These are phyloP conservation scores for Spinus olivaceus DNA, from an alignment of 2,797 vertebrate species.

Conservation along the genomic window DNA sequence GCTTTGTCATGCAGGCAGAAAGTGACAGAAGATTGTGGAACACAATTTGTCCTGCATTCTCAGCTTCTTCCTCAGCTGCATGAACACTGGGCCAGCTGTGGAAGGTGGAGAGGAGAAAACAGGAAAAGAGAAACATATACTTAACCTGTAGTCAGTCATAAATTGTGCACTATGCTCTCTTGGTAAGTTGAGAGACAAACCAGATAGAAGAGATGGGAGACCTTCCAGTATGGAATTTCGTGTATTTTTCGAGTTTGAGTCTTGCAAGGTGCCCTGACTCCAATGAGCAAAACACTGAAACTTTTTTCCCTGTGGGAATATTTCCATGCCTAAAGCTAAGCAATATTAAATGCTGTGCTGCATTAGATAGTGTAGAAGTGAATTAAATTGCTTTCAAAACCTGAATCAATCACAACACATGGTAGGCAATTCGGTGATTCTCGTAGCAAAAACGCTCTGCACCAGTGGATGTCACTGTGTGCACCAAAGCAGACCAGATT, in stretches of 20 bases:
- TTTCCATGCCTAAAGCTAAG: background rate
- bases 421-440: background rate
- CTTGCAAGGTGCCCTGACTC: background rate
- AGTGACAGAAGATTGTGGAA: background rate
- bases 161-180: background rate
- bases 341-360: background rate
- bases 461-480: conserved; percentile 52
- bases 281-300: background rate
- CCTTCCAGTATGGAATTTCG: background rate
- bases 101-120: background rate
- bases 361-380: background rate
- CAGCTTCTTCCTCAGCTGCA: background rate
- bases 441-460: background rate
- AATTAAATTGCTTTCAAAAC: background rate
- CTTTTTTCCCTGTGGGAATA: background rate
- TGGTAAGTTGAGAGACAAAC: background rate
- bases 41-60: background rate
- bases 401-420: background rate
- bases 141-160: background rate
- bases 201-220: background rate
- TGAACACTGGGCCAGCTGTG: background rate
- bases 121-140: background rate
- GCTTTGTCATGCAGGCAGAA: background rate
- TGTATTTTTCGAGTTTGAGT: background rate
- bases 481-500: background rate